Base-by-base conservation (phyloP, 2,888 invertebrate genomes). In the Xestoiulus laeticollis region DNA sequence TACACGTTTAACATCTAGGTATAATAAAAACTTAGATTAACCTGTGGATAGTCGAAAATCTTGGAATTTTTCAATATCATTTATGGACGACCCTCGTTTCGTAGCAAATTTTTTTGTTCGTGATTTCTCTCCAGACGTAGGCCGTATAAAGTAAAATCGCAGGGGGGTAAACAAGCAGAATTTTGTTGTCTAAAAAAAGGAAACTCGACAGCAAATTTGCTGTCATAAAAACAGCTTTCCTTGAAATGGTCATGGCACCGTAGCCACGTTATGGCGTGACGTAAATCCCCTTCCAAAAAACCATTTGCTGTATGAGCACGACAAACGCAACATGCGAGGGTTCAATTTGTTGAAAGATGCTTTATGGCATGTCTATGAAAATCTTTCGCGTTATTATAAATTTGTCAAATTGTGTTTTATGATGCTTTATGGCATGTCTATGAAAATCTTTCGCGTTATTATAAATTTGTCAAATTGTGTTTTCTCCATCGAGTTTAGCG, bases 381-480 rank as follows among this genome's bases (percentile, higher is more conserved):
- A 68, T 68, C 26, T 59, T 22, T 26, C 12, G 68, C 68, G 68
- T 68, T 68, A 68, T 68, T 68, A 68, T 68, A 68, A 68, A 68
- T 68, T 68, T 68, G 26, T 68, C 68, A 68, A 68, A 68, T 68
- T 68, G 68, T 68, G 68, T 68, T 68, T 68, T 22, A 68, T 26
- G 68, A 68, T 68, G 22, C 68, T 68, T 68, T 68, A 68, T 68
- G 68, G 68, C 68, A 22, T 68, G 22, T 68, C 68, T 26, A 68
- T 68, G 68, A 68, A 68, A 68, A 68, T 68, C 26, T 59, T 22
- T 26, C 12, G 68, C 68, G 68, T 68, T 68, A 68, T 68, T 68
- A 68, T 68, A 68, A 68, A 68, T 68, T 68, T 68, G 26, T 68
- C 68, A 68, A 68, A 68, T 68, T 68, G 68, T 68, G 68, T 68